These are phyloP conservation scores for Prionailurus viverrinus DNA, from an alignment of 2,113 vertebrate genomes.

Conservation along the genomic window DNA sequence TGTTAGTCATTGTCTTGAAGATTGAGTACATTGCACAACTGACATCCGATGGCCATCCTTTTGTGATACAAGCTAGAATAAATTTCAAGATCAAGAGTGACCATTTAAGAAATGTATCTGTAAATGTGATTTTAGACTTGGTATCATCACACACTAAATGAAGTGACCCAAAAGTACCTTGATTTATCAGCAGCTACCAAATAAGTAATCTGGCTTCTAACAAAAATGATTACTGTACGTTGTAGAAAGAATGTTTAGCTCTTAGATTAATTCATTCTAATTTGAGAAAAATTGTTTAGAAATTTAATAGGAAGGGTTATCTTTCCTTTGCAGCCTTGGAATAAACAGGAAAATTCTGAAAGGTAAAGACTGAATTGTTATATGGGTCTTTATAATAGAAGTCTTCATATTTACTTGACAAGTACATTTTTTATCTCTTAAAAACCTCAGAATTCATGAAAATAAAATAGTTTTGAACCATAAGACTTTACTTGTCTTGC, in stretches of 20 bases:
- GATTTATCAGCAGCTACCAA: slow-evolving; percentile 24
- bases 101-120: slow-evolving; percentile 66
- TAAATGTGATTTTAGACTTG: slow-evolving; percentile 49
- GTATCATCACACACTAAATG: slow-evolving; percentile 15
- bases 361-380: slow-evolving; percentile 12
- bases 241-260: slow-evolving; percentile 47
- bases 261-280: slow-evolving; percentile 53
- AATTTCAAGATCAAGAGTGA: slow-evolving; percentile 38
- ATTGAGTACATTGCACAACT: slow-evolving; percentile 25
- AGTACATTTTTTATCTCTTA: slow-evolving; percentile 17
- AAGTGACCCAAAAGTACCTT: slow-evolving; percentile 50
- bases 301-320: slow-evolving; percentile 55
- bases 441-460: slow-evolving; percentile 34
- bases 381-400: slow-evolving; percentile 3
- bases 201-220: slow-evolving; percentile 55
- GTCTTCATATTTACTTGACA: slow-evolving; percentile 10
- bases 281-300: slow-evolving; percentile 52
- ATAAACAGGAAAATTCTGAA: slow-evolving; percentile 1
- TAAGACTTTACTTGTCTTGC: slow-evolving; percentile 4
- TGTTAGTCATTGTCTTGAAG: slow-evolving; percentile 60
- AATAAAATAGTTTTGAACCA: slow-evolving; percentile 65
- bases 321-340: slow-evolving; percentile 59
- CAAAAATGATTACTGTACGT: slow-evolving; percentile 48
- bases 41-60: neutral
- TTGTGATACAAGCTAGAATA: slow-evolving; percentile 57